Base-by-base conservation (phyloP, 1,140 invertebrate genomes). In the Panagrolaimus sp. region DNA sequence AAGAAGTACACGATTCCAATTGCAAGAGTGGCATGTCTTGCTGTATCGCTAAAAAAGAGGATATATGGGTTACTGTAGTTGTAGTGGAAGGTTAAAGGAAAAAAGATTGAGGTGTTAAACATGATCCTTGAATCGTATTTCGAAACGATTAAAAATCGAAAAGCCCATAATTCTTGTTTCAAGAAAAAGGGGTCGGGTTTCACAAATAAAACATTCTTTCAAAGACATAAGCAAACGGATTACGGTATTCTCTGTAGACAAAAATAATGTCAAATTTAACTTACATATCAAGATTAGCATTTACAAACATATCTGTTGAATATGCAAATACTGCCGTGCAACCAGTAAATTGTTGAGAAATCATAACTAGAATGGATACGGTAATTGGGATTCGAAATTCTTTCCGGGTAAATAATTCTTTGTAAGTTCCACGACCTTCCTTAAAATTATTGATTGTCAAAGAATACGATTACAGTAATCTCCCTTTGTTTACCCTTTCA, bases 311-410 rank as follows among this genome's bases (percentile, higher is more conserved):
- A 52, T 82, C 80, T 9, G 80, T 82, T 8, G 69, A 72, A 47
- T 78, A 82, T 8, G 80, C 80, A 67, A 82, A 82, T 32, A 82
- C 80, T 7, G 80, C 79, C 2, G 76, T 75, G 55, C 80, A 82
- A 43, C 80, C 80, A 15, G 80, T 82, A 63, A 82, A 82, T 68
- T 82, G 80, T 55, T 82, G 80, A n/a, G 81, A 79, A 43, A 82
- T 69, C 80, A 82, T 82, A 12, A 82, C 80, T 12, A 81, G 15
- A 17, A 81, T 69, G 12, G 81, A 74, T 1, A 79, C 74, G 12
- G 68, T 46, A 14, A 81, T 48, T 4, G 81, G 79, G 10, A 79
- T 64, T 48, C 80, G 65, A 4, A 83, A 65, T 5, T 74, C 68
- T 32, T 28, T 58, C 9, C 70, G 58, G 12, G 65, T 73, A 67